Conservation (phyloP, 2,888 invertebrate genomes). For the Acleris cristana region DNA sequence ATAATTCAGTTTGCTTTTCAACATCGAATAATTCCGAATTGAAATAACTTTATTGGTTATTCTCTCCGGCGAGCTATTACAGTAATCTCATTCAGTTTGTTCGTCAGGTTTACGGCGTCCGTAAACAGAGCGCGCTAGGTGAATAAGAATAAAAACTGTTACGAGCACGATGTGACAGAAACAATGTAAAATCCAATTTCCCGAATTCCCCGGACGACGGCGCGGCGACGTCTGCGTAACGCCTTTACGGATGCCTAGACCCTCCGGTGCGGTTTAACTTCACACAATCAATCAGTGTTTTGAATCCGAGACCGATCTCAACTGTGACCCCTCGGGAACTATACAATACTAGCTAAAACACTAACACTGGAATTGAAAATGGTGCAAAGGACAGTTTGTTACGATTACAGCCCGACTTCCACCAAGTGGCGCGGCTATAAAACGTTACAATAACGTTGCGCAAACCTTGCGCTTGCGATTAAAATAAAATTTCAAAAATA, state of each 20-base stretch:
- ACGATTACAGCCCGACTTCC: neutral
- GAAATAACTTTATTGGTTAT: constrained; percentile 12
- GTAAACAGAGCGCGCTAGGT: constrained; percentile 57
- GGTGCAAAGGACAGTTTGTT: constrained; percentile 1
- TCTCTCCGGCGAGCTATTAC: constrained; percentile 2
- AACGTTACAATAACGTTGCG: neutral
- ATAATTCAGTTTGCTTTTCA: neutral
- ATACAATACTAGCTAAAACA: constrained; percentile 45
- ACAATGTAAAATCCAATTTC: constrained; percentile 68
- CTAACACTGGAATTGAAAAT: constrained; percentile 23
- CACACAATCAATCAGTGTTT: constrained; percentile 58
- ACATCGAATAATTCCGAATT: constrained; percentile 2
- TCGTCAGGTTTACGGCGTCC: constrained; percentile 59
- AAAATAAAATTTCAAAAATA: neutral
- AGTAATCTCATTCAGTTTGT: constrained; percentile 37
- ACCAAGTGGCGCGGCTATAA: constrained; percentile 5
- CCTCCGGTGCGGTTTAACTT: constrained; percentile 49
- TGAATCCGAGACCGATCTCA: constrained; percentile 44
- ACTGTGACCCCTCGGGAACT: constrained; percentile 42
- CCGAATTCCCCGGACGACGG: constrained; percentile 48
- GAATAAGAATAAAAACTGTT: constrained; percentile 55
- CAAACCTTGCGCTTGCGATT: neutral
- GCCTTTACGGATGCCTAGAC: constrained; percentile 53
- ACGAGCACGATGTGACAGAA: constrained; percentile 50
- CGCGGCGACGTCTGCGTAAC: constrained; percentile 45